These are phyloP conservation scores for Sarcophaga carnaria DNA, from an alignment of 2,888 invertebrate genomes.

Conservation along the genomic window DNA sequence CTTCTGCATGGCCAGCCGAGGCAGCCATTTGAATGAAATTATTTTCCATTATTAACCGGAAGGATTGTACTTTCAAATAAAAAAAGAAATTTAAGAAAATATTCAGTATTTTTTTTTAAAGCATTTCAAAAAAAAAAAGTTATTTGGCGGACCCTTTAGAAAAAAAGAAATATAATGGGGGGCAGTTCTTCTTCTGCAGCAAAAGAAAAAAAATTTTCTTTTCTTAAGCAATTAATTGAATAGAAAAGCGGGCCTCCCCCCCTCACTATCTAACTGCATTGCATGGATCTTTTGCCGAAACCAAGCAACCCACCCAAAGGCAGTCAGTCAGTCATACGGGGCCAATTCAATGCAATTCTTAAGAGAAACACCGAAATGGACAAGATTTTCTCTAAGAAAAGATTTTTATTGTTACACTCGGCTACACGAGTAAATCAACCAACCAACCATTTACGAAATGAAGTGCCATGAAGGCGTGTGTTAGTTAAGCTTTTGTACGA, in stretches of 20 bases:
- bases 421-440: not conserved
- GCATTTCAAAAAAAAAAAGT: too few species aligned
- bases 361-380: slow-evolving; percentile 11
- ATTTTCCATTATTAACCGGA: too few species aligned
- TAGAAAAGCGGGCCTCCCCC: not conserved
- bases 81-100: too few species aligned
- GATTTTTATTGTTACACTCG: slow-evolving; percentile 12
- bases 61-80: too few species aligned
- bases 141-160: too few species aligned
- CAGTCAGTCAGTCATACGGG: slow-evolving; percentile 50
- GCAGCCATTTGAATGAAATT: too few species aligned
- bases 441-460: slow-evolving; percentile 29
- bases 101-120: too few species aligned
- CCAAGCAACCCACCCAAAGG: slow-evolving; percentile 15
- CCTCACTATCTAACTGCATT: not conserved
- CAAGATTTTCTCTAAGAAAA: slow-evolving; percentile 56
- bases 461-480: slow-evolving; percentile 66
- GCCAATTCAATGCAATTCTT: slow-evolving; percentile 55
- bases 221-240: slow-evolving; percentile 57
- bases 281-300: too few species aligned
- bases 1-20: too few species aligned
- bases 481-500: not conserved
- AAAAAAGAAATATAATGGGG: not conserved
- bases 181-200: too few species aligned
- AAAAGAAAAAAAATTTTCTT: not conserved